Percentiles rank a stretch among this genome's conserved stretches.
phyloP scores from a whole-genome alignment of 2,888 invertebrate genomes.

The Orthosia gothica region DNA sequence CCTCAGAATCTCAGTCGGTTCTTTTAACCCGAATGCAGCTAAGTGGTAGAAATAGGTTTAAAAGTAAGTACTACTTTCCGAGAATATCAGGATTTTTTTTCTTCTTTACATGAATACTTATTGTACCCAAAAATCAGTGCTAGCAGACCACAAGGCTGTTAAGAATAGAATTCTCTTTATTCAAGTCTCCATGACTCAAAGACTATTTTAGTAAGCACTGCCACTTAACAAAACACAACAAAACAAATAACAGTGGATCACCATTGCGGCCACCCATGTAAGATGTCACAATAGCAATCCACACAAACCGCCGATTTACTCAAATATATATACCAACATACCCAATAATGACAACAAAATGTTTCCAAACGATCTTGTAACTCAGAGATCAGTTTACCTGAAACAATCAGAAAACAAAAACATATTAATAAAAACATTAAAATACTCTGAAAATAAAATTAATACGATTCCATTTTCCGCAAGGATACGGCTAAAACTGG shows the following conservation, averaged over 20 bases:
- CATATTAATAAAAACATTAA: not conserved
- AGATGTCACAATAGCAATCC: too few relatives aligned
- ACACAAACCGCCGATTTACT: not conserved
- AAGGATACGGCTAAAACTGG: not conserved
- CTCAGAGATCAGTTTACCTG: conserved; percentile 38
- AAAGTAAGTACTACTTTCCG: not conserved
- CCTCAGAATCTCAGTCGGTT: too few relatives aligned
- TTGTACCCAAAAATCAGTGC: too few relatives aligned
- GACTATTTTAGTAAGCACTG: too few relatives aligned
- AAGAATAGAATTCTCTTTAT: too few relatives aligned
- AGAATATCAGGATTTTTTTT: not conserved
- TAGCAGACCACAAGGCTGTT: not conserved
- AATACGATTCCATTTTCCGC: conserved; percentile 2
- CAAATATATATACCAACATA: conserved; percentile 4
- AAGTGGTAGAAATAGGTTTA: not conserved
- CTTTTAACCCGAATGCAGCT: not conserved
- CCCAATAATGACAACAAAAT: conserved; percentile 6
- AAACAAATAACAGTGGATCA: too few relatives aligned
- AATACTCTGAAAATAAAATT: not conserved
- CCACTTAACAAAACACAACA: too few relatives aligned
- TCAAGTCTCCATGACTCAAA: too few relatives aligned
- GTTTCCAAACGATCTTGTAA: not conserved
- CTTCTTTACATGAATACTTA: too few relatives aligned
- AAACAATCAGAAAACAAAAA: conserved; percentile 29
- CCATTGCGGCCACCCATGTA: too few relatives aligned